A percentile compares a stretch with the other conserved stretches of the same genome.
Evolutionary conservation across 2,797 vertebrate species (phyloP).

Genomic region (Platalea minor): DNA sequence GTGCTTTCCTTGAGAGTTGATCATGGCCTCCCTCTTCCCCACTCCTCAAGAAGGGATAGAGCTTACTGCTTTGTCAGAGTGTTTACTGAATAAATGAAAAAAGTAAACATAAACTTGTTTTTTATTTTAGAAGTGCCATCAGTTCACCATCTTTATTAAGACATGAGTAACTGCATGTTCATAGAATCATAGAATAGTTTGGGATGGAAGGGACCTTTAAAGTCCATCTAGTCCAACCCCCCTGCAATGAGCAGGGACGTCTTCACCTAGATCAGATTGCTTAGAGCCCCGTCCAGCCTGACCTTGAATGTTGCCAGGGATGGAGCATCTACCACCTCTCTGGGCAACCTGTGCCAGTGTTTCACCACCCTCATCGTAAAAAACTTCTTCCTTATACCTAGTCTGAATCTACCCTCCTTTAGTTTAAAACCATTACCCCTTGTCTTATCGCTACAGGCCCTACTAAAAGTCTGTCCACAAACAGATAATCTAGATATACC

Average conservation of each 20-base stretch:
- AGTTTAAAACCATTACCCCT: not conserved
- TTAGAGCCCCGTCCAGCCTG: accelerated
- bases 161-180: not conserved
- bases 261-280: not conserved
- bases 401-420: not conserved
- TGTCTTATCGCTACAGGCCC: not conserved
- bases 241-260: not conserved
- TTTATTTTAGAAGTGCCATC: not conserved
- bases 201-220: not conserved
- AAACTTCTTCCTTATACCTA: not conserved
- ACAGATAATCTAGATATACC: not conserved
- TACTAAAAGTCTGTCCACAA: not conserved
- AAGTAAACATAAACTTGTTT: not conserved
- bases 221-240: not conserved
- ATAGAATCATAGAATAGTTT: not conserved
- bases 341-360: not conserved
- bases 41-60: not conserved
- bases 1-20: not conserved
- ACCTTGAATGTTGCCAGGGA: not conserved
- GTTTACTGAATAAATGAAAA: not conserved
- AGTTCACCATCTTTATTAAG: not conserved
- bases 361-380: not conserved
- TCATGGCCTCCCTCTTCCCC: not conserved
- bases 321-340: not conserved
- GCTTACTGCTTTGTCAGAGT: not conserved